Evolutionary conservation across 2,113 vertebrate genomes (phyloP), one percentile per base, ranked within the genome.

Genomic region (Myocastor coypus): DNA sequence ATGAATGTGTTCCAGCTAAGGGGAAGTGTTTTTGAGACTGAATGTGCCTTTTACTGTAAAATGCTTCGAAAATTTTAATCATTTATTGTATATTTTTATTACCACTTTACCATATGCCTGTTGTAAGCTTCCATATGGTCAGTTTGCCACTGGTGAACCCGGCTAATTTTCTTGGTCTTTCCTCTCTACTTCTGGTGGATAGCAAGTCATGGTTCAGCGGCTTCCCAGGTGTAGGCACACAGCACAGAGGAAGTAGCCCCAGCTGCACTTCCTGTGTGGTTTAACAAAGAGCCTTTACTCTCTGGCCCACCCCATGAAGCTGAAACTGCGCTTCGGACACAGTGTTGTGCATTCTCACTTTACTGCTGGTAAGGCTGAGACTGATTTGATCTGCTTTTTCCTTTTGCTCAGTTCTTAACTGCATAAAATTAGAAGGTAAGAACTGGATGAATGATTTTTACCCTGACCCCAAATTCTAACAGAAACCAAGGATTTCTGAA

Each of bases 331-430:
- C 37, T 93, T 40, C 69, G 59, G 55, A 7, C 0, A 8, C 14
- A 1, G 3, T 17, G 40, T n/a, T 68, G 50, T 2, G 77, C 52
- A 52, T 55, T 42, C 80, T 71, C 63, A 34, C 30, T 20, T 82
- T 22, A 84, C 71, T 42, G 34, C 63, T 34, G 69, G 50, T 52
- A 68, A 91, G 37, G 85, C 42, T 4, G 46, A 83, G 34, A 32
- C 3, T 19, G 64, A 46, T 85, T 75, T 71, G 68, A 69, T 95
- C 66, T 37, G 34, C 61, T 88, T 83, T 28, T 28, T 92, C 61
- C 22, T 64, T 87, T 91, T 59, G 50, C 86, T 61, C 80, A 40
- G 55, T 69, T 94, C 68, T 96, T 86, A 69, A 37, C 68, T 92
- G 61, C 2, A 1, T 26, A 55, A 69, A 95, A 68, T 1, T 75